These are phyloP conservation scores for Fragum fragum DNA, from an alignment of 2,888 invertebrate genomes.

Conservation along the genomic window DNA sequence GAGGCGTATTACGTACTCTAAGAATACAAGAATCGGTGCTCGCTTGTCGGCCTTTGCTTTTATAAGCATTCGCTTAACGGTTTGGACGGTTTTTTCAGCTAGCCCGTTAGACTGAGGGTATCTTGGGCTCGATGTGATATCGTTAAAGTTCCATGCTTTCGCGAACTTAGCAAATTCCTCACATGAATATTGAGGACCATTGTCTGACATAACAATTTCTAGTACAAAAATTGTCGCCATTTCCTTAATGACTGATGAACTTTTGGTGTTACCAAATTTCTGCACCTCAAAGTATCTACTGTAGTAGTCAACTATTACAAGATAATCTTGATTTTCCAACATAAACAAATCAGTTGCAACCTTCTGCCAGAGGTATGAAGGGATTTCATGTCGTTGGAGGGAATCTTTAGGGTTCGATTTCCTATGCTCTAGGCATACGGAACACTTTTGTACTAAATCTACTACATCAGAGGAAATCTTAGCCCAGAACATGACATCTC, in stretches of 20 bases:
- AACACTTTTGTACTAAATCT: conserved; percentile 51
- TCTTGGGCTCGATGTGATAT: conserved; percentile 50
- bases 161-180: conserved; percentile 52
- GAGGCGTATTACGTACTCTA: conserved; percentile 46
- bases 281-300: conserved; percentile 55
- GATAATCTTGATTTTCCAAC: conserved; percentile 44
- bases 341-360: conserved; percentile 61
- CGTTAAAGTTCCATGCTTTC: conserved; percentile 50
- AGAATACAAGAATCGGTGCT: conserved; percentile 42
- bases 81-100: conserved; percentile 56
- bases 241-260: conserved; percentile 47
- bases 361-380: conserved; percentile 57
- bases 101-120: conserved; percentile 54
- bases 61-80: conserved; percentile 47
- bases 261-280: conserved; percentile 44
- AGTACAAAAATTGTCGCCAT: conserved; percentile 53
- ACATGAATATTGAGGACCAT: conserved; percentile 54
- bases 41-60: conserved; percentile 44
- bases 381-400: conserved; percentile 43
- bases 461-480: conserved; percentile 54
- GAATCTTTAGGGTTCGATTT: conserved; percentile 57
- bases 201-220: conserved; percentile 46
- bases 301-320: conserved; percentile 61
- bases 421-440: conserved; percentile 44
- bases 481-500: conserved; percentile 68